Conservation (phyloP, 2,113 vertebrate species). For the Cebus imitator region DNA sequence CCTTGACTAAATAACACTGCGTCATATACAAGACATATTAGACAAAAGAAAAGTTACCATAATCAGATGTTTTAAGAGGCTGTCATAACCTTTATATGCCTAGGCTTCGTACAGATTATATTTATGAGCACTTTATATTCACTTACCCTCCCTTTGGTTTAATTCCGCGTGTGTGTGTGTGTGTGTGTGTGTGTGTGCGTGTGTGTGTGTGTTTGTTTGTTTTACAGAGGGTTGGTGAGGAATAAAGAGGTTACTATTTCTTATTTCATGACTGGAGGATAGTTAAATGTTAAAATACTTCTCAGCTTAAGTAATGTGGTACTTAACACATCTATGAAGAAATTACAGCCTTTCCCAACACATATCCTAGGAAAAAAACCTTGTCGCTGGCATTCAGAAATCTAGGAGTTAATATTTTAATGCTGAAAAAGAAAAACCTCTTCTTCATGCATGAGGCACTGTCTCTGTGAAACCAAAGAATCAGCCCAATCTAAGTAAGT, state of each 20-base stretch:
- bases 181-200: neutral
- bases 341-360: neutral
- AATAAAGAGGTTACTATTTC: neutral
- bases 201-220: neutral
- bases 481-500: conserved; percentile 72
- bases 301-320: conserved; percentile 33
- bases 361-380: neutral
- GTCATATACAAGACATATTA: conserved; percentile 8
- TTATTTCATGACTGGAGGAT: neutral
- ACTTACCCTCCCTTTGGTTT: conserved; percentile 3
- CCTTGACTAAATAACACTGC: conserved; percentile 34
- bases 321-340: neutral
- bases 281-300: conserved; percentile 55
- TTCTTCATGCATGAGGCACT: conserved; percentile 11
- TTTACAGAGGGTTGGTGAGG: neutral
- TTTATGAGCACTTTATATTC: conserved; percentile 51
- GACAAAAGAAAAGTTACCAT: conserved; percentile 55
- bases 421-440: conserved; percentile 49
- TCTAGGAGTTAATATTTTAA: conserved; percentile 66
- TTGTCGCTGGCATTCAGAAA: conserved; percentile 27
- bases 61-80: neutral
- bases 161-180: neutral
- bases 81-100: conserved; percentile 5
- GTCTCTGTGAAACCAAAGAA: conserved; percentile 39
- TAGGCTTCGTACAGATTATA: neutral